Percentiles rank a stretch among this genome's conserved stretches.
Evolutionary conservation across 2,113 vertebrate genomes (phyloP).

Genomic region (Aramus guarauna): DNA sequence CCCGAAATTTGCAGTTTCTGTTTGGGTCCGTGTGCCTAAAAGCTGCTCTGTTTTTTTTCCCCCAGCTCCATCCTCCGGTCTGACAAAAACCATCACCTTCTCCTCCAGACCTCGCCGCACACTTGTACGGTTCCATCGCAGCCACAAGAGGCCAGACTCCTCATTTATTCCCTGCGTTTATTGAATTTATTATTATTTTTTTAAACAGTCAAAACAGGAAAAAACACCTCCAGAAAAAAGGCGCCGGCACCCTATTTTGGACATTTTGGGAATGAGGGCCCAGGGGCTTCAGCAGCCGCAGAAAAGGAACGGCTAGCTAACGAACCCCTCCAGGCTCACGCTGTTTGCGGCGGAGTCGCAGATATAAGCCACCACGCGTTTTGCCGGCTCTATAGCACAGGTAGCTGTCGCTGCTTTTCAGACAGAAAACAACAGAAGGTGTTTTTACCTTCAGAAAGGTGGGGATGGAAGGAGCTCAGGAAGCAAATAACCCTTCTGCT

Average conservation of each 20-base stretch:
- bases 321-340: not conserved
- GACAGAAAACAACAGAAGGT: too few relatives aligned
- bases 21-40: not conserved
- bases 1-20: not conserved
- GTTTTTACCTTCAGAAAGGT: not conserved
- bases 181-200: too few relatives aligned
- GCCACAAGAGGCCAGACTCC: not conserved
- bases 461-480: not conserved
- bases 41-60: not conserved
- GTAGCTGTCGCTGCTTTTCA: not conserved
- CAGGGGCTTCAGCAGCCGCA: not conserved
- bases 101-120: not conserved
- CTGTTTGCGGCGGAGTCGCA: not conserved
- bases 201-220: not conserved
- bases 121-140: not conserved
- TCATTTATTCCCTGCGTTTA: not conserved
- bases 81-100: rapidly evolving
- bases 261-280: not conserved
- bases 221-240: not conserved
- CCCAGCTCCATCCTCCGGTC: not conserved
- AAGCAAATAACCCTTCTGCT: too few relatives aligned
- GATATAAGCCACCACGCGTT: not conserved
- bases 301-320: not conserved
- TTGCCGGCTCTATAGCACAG: not conserved
- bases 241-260: not conserved